Evolutionary conservation across 2,888 invertebrate species (phyloP).

Genomic region (Pollenia amentaria): DNA sequence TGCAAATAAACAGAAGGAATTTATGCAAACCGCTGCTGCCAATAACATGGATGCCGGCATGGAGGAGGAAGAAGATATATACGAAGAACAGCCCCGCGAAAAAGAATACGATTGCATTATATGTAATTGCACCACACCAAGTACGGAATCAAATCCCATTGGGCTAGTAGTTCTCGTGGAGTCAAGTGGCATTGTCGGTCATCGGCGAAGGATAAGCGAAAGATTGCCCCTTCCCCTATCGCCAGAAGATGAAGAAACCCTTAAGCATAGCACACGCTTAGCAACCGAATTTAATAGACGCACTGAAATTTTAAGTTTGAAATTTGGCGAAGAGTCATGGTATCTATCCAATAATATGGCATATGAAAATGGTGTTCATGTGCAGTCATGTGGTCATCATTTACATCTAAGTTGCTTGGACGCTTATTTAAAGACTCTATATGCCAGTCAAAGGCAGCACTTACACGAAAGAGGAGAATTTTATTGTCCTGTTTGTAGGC

Average conservation of each 20-base stretch:
- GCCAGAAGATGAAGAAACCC: constrained; percentile 87
- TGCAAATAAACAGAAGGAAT: constrained; percentile 94
- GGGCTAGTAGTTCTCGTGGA: constrained; percentile 94
- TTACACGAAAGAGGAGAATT: constrained; percentile 94
- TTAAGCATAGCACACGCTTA: constrained; percentile 88
- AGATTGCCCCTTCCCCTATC: constrained; percentile 86
- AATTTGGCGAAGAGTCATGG: constrained; percentile 93
- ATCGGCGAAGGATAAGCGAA: constrained; percentile 86
- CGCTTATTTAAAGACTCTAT: constrained; percentile 94
- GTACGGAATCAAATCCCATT: constrained; percentile 92
- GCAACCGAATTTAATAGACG: constrained; percentile 91
- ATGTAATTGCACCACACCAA: constrained; percentile 95
- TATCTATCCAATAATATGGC: constrained; percentile 91
- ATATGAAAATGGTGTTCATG: constrained; percentile 96
- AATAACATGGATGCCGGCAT: constrained; percentile 84
- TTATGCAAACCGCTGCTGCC: constrained; percentile 92
- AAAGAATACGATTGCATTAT: constrained; percentile 97
- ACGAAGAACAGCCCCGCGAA: constrained; percentile 87
- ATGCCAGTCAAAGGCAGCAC: constrained; percentile 91
- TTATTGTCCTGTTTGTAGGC: constrained; percentile 97
- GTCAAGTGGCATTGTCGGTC: constrained; percentile 95
- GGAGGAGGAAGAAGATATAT: constrained; percentile 86
- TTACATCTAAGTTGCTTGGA: constrained; percentile 97
- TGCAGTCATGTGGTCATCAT: constrained; percentile 98
- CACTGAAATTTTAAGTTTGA: constrained; percentile 90